phyloP scores from a whole-genome alignment of 1,140 invertebrate genomes.

The Drosophila malerkotliana region DNA sequence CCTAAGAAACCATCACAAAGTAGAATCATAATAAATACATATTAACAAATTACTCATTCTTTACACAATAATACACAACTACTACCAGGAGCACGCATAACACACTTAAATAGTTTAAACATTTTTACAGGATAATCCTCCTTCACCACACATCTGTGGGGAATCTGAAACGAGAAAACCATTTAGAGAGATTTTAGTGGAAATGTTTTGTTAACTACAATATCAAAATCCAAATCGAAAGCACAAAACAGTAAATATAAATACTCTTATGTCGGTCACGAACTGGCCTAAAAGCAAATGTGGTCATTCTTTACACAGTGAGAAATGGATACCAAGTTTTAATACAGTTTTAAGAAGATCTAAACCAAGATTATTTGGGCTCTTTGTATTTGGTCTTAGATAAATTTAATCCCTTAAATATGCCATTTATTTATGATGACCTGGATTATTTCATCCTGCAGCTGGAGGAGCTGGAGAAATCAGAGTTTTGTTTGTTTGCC shows the following conservation, averaged over 20 bases:
- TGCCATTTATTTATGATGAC: neutral
- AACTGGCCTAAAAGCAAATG: slow-evolving; percentile 18
- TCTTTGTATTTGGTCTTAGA: no score
- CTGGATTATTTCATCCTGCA: neutral
- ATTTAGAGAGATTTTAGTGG: slow-evolving; percentile 34
- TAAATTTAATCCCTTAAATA: neutral
- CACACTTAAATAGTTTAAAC: slow-evolving; percentile 38
- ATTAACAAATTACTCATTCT: slow-evolving; percentile 53
- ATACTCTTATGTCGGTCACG: slow-evolving; percentile 42
- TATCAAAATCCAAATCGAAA: slow-evolving; percentile 1
- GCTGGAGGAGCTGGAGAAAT: slow-evolving; percentile 19
- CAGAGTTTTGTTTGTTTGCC: slow-evolving; percentile 46
- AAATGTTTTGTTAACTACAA: neutral
- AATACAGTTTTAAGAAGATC: neutral
- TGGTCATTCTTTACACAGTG: slow-evolving; percentile 12
- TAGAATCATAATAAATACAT: slow-evolving; percentile 75
- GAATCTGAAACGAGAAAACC: slow-evolving; percentile 43
- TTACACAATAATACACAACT: slow-evolving; percentile 40
- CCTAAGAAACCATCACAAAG: slow-evolving; percentile 82
- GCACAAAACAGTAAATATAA: slow-evolving; percentile 23
- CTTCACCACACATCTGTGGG: neutral
- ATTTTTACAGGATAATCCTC: slow-evolving; percentile 55
- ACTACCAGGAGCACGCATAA: slow-evolving; percentile 37
- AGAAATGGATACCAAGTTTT: neutral
- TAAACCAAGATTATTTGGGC: no score